Conservation (phyloP, 1,140 invertebrate genomes). For the Monochamus saltuarius region DNA sequence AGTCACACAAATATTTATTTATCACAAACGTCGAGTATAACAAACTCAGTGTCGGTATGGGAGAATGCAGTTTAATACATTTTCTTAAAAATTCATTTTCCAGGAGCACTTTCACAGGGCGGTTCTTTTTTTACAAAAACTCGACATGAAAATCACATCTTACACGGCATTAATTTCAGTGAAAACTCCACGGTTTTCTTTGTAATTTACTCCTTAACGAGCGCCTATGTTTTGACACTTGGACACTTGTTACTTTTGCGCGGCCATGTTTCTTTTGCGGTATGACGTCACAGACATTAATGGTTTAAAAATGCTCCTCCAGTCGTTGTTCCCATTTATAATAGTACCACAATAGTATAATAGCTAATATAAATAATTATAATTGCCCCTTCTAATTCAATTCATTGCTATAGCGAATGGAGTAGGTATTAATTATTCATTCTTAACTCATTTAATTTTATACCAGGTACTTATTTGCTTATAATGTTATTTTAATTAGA, state of each 20-base stretch:
- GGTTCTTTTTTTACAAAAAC: background rate
- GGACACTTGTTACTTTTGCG: constrained; percentile 11
- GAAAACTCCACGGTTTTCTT: background rate
- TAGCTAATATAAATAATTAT: no score
- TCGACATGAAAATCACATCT: constrained; percentile 2
- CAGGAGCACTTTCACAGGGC: no score
- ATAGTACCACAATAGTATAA: no score
- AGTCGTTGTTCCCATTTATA: background rate
- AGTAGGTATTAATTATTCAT: no score
- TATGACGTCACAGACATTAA: constrained; percentile 2
- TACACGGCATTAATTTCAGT: background rate
- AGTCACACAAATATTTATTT: constrained; percentile 2
- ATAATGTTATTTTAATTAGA: no score
- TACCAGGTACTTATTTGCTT: no score
- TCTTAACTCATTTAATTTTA: no score
- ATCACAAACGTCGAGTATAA: constrained; percentile 1
- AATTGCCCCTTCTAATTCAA: no score
- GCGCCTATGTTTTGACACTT: constrained; percentile 17
- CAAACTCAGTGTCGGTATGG: background rate
- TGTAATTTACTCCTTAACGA: background rate
- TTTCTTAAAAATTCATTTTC: no score
- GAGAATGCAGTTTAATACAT: no score
- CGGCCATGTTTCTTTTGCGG: constrained; percentile 1
- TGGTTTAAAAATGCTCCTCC: background rate
- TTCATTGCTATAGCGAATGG: no score